A percentile compares a stretch with the other conserved stretches of the same genome.
Evolutionary conservation across 2,113 vertebrate genomes (phyloP).

Genomic region (Calidris pugnax): DNA sequence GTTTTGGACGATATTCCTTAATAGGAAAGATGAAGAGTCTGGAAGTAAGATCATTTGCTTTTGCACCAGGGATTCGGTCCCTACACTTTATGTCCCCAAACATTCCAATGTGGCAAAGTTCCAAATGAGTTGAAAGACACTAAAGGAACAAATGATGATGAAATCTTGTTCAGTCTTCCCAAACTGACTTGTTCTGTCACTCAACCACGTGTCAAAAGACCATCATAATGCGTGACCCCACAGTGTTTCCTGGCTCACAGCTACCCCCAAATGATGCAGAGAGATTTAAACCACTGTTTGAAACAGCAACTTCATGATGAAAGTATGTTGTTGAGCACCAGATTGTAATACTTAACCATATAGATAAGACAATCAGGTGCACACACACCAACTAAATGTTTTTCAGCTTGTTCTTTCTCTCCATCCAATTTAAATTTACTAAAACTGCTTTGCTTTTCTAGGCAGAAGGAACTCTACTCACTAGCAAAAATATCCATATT

Average conservation of each 20-base stretch:
- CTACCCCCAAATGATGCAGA: not conserved
- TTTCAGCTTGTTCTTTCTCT: not conserved
- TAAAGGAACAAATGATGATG: not conserved
- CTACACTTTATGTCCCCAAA: not conserved
- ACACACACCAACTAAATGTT: not conserved
- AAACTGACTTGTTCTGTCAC: not conserved
- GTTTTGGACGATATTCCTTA: not conserved
- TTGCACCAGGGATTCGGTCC: not conserved
- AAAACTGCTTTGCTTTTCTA: not conserved
- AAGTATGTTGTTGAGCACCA: not conserved
- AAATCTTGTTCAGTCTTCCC: not conserved
- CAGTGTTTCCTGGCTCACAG: not conserved
- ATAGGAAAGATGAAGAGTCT: not conserved
- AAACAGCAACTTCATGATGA: not conserved
- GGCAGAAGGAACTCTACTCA: not conserved
- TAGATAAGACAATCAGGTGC: not conserved
- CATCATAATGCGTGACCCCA: accelerated
- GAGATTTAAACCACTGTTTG: not conserved
- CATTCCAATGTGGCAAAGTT: not conserved
- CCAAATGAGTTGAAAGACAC: not conserved
- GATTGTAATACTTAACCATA: not conserved
- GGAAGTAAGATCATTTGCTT: not conserved
- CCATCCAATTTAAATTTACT: not conserved
- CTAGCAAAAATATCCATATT: not conserved
- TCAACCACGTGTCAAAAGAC: not conserved